Percentiles rank a stretch among this genome's conserved stretches.
phyloP scores from a whole-genome alignment of 37 sponge, comb jelly and placozoan genomes.

The Amphimedon queenslandica region DNA sequence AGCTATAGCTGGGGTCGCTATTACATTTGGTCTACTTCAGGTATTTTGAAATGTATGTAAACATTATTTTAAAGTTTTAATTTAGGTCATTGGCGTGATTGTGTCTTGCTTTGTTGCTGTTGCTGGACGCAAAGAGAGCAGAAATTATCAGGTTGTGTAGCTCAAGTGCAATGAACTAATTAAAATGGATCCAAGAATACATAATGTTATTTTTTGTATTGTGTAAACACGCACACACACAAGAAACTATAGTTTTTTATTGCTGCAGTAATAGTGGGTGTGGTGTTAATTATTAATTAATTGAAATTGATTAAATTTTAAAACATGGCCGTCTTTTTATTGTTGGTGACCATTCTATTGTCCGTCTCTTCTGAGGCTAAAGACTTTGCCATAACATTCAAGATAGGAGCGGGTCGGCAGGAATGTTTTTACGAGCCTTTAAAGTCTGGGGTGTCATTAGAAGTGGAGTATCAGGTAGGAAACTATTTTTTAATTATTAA shows the following conservation, averaged over 20 bases:
- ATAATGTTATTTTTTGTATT: too few relatives aligned
- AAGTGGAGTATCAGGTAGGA: slow-evolving; percentile 75
- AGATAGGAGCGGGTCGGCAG: slow-evolving; percentile 25
- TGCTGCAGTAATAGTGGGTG: too few relatives aligned
- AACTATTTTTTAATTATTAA: too few relatives aligned
- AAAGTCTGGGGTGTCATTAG: slow-evolving; percentile 48
- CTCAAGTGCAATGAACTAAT: too few relatives aligned
- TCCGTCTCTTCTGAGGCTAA: slow-evolving; percentile 21
- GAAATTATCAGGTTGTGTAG: slow-evolving; percentile 61
- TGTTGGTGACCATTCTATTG: too few relatives aligned
- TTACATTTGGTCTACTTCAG: slow-evolving; percentile 46
- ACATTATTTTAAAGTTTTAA: background rate
- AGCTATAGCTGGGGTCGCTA: slow-evolving; percentile 47
- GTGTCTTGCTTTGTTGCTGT: slow-evolving; percentile 60
- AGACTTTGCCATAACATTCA: slow-evolving; percentile 61
- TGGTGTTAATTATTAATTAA: too few relatives aligned
- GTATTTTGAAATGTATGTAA: slow-evolving; percentile 4
- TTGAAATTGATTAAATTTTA: too few relatives aligned
- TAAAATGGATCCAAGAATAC: too few relatives aligned
- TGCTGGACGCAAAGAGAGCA: slow-evolving; percentile 22
- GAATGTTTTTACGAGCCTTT: slow-evolving; percentile 75
- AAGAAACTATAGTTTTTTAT: too few relatives aligned
- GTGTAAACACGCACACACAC: too few relatives aligned
- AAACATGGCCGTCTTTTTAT: too few relatives aligned
- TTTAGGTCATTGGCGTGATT: slow-evolving; percentile 46